Base-by-base conservation (phyloP, 2,888 invertebrate species). In the Allolobophora icterica region DNA sequence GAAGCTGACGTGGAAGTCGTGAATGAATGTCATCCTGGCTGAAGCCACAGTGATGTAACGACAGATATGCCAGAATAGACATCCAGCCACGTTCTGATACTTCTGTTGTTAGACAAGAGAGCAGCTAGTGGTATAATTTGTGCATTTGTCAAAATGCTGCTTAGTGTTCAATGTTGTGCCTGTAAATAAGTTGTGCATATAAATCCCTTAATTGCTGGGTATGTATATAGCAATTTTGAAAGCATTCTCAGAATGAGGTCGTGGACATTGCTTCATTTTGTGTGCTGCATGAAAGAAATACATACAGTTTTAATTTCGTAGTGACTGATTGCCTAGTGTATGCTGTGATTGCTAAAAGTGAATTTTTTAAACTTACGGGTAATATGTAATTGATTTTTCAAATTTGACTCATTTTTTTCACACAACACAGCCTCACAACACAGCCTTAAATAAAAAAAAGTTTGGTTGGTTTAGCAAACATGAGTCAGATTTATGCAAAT, bases 161-260 rank as follows among this genome's bases (percentile, higher is more conserved):
- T 52, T 71, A 71, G 71, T 71, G 71, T 71, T 71, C 71, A 71
- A 71, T n/a, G n/a, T 71, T 71, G 71, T 71, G 71, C 71, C 71
- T 71, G 71, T 71, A 71, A 71, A 71, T 71, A 71, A 71, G 71
- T 71, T 71, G 71, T 71, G n/a, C 8, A n/a, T 71, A n/a, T 71
- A 71, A 71, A n/a, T 71, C 71, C 71, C 30, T 71, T 71, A n/a
- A 71, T 71, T n/a, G n/a, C 30, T 71, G 21, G 21, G 21, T 52
- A 19, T 45, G 45, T 45, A 11, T 45, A 13, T 45, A 45, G 45
- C 13, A 45, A 24, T 52, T 52, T 52, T 52, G 17, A 52, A 52
- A 24, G 24, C 24, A 52, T 52, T 52, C 24, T 52, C 24, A 42
- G 13, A 42, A 42, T 52, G 2, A 52, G 24, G 24, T 24, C 52